Base-by-base conservation (phyloP, 2,797 vertebrate species). In the Ciconia nigra region DNA sequence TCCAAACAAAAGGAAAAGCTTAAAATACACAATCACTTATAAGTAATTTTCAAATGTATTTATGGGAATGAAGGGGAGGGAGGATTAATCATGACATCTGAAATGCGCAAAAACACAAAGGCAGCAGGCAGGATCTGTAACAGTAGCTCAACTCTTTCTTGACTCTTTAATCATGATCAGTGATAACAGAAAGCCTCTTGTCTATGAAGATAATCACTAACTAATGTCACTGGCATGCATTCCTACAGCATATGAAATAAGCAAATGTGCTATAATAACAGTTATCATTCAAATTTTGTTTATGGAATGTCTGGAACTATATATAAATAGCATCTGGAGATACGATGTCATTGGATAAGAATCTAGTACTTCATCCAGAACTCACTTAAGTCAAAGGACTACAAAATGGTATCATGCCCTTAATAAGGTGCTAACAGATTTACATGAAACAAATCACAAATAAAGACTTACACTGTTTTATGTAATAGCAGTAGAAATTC, bases 281-380 rank as follows among this genome's bases (percentile, higher is more conserved):
- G 58, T 49, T 87, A 62, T 46, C 26, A 61, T 51, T 83, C 28
- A 84, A 18, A 46, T 93, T 65, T 87, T 91, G 65, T 73, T 95
- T 89, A 83, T 73, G 44, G 52, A 70, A 63, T 73, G 62, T 69
- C 69, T 92, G 62, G 57, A 55, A 67, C 69, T 80, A 63, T 41
- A 51, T 52, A 90, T 79, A 91, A 97, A 95, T 90, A 95, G 82
- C 31, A 90, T 58, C 41, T 86, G 57, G 62, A 79, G 90, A 89
- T 77, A 85, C 22, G 86, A 7, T 69, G 73, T 90, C 77, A 96
- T 14, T 83, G 74, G 26, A 52, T 73, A 95, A 93, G 83, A 91
- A 96, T 72, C 71, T 44, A 89, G 35, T 49, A 24, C 49, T 92
- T 89, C 33, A 42, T 46, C 77, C 59, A 71, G 29, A 89, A 41